Evolutionary conservation across 1,140 invertebrate genomes (phyloP).

Genomic region (Drosophila ogumai): DNA sequence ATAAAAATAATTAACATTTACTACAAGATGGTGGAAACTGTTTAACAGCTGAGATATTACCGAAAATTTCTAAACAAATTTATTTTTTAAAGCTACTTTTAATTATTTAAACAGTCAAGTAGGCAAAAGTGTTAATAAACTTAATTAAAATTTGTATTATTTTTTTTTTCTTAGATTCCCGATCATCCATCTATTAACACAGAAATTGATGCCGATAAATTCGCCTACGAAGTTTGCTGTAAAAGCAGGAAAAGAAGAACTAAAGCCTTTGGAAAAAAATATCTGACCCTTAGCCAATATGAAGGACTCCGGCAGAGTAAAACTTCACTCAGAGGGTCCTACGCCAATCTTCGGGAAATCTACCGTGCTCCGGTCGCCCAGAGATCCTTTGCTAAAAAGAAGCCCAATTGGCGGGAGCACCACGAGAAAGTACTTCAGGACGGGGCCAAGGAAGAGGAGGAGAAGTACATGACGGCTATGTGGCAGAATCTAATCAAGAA

Average conservation of each 20-base stretch:
- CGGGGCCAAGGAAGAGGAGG: background rate
- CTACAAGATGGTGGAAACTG: background rate
- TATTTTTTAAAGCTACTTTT: background rate
- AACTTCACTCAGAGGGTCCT: background rate
- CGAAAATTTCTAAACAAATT: background rate
- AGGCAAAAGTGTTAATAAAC: no score
- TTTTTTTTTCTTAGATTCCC: background rate
- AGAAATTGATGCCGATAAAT: background rate
- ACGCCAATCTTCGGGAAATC: background rate
- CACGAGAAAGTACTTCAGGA: background rate
- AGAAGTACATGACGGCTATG: background rate
- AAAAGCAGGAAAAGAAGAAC: background rate
- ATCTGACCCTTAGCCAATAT: no score
- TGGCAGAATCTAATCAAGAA: background rate
- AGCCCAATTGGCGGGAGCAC: background rate
- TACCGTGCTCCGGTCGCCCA: background rate
- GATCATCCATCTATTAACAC: background rate
- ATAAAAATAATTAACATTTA: background rate
- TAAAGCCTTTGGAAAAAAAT: background rate
- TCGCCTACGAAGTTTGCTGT: conserved; percentile 1
- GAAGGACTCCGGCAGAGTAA: background rate
- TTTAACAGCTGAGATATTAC: no score
- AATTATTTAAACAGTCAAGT: no score
- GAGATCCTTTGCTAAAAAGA: background rate
- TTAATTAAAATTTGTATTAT: no score